A percentile compares a stretch with the other conserved stretches of the same genome.
Conservation (phyloP, 1,140 invertebrate genomes). For the Drosophila ercepeae region DNA sequence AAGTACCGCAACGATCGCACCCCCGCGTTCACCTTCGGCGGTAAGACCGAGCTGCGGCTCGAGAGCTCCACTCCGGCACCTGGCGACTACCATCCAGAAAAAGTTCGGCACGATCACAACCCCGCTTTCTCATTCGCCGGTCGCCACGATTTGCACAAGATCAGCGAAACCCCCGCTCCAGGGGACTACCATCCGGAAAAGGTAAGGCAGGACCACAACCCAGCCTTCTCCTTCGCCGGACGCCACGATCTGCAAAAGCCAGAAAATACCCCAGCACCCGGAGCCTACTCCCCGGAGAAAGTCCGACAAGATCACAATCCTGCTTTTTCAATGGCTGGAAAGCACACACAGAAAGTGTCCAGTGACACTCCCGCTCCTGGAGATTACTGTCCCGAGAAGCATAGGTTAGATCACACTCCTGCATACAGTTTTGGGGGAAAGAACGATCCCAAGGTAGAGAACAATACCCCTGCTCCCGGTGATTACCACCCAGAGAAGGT, state of each 20-base stretch:
- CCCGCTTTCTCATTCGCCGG: conserved; percentile 85
- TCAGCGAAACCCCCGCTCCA: conserved; percentile 85
- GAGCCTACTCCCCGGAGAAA: conserved; percentile 86
- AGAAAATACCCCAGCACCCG: conserved; percentile 86
- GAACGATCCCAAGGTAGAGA: conserved; percentile 84
- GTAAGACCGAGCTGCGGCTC: conserved; percentile 85
- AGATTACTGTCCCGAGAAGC: conserved; percentile 89
- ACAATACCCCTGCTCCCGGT: conserved; percentile 88
- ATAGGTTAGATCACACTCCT: conserved; percentile 86
- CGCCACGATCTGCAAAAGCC: conserved; percentile 85
- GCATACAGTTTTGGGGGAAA: conserved; percentile 87
- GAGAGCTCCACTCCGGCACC: conserved; percentile 90
- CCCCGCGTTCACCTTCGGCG: conserved; percentile 86
- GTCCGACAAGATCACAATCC: conserved; percentile 85
- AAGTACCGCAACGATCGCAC: conserved; percentile 86
- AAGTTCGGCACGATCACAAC: conserved; percentile 84
- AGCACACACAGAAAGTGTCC: conserved; percentile 84
- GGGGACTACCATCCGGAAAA: conserved; percentile 86
- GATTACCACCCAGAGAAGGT: conserved; percentile 91
- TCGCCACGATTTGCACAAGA: conserved; percentile 84
- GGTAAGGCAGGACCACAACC: conserved; percentile 86
- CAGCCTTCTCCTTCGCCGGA: conserved; percentile 84
- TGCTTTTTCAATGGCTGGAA: conserved; percentile 85
- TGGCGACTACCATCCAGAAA: conserved; percentile 90
- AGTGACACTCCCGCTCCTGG: conserved; percentile 91